Percentiles rank a stretch among this genome's conserved stretches.
These are phyloP conservation scores for Istiophorus platypterus DNA, from an alignment of 2,113 vertebrate species.

Conservation along the genomic window DNA sequence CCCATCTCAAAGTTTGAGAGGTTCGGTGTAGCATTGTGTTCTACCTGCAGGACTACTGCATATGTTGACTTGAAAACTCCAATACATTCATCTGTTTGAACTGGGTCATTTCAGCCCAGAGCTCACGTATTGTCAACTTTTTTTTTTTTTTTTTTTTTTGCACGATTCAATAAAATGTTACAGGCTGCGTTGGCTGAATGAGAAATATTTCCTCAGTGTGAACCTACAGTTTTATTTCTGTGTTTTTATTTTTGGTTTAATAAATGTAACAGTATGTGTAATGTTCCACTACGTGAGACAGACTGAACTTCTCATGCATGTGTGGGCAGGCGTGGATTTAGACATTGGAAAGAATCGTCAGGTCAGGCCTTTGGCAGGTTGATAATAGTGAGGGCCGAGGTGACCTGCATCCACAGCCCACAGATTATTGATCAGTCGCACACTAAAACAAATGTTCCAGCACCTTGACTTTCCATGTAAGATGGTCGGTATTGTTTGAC, in stretches of 20 bases:
- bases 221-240: background rate
- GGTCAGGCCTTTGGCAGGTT: slow-evolving; percentile 6
- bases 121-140: too few species aligned
- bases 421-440: slow-evolving; percentile 27
- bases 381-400: background rate
- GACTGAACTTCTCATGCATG: background rate
- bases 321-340: background rate
- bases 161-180: too few species aligned
- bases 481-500: background rate
- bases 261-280: background rate
- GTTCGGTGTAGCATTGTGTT: background rate
- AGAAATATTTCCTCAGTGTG: background rate
- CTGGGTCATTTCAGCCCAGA: too few species aligned
- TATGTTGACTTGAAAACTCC: background rate
- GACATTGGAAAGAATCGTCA: background rate
- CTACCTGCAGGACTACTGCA: background rate
- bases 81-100: background rate
- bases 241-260: background rate
- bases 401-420: slow-evolving; percentile 1
- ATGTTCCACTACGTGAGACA: background rate
- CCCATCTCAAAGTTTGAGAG: background rate
- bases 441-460: slow-evolving; percentile 2
- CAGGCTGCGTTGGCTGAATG: too few species aligned
- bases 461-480: background rate
- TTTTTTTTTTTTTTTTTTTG: too few species aligned